phyloP scores from a whole-genome alignment of 2,797 vertebrate species.

The Liparis tanakae region DNA sequence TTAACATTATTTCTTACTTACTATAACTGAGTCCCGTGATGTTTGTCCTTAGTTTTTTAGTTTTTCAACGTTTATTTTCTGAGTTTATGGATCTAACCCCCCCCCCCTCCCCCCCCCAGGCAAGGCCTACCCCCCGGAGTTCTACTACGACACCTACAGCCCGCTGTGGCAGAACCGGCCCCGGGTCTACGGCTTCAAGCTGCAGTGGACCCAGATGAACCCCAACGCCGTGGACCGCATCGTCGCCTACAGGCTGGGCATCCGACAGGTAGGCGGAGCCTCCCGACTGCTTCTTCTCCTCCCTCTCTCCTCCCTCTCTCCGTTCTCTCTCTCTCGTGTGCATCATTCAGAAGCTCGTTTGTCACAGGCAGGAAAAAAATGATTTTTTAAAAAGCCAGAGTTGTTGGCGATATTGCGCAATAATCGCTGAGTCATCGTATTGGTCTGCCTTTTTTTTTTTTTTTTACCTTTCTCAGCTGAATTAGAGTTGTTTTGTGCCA shows the following conservation, averaged over 20 bases:
- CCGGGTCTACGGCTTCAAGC: conserved; percentile 92
- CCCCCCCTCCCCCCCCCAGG: conserved; percentile 74
- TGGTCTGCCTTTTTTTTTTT: conserved; percentile 31
- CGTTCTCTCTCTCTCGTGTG: background rate
- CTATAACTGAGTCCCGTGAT: background rate
- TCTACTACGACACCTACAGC: conserved; percentile 98
- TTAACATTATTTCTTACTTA: no score
- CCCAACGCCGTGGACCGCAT: conserved; percentile 92
- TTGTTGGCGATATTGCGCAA: background rate
- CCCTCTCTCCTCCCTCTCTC: background rate
- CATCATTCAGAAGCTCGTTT: background rate
- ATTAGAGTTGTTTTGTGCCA: conserved; percentile 32
- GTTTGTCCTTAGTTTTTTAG: background rate
- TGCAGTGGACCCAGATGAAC: conserved; percentile 99
- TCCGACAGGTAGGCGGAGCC: conserved; percentile 87
- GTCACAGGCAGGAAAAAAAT: background rate
- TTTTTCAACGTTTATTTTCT: background rate
- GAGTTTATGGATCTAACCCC: background rate
- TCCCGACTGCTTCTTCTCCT: background rate
- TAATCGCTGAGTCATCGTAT: conserved; percentile 3
- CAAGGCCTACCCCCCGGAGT: conserved; percentile 94
- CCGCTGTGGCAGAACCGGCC: conserved; percentile 96
- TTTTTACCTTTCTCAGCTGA: conserved; percentile 13
- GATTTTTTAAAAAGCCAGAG: conserved; percentile 1
- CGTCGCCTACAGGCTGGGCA: conserved; percentile 92